Evolutionary conservation across 2,113 vertebrate species (phyloP), one percentile per base, ranked within the genome.

Genomic region (Epinephelus fuscoguttatus): DNA sequence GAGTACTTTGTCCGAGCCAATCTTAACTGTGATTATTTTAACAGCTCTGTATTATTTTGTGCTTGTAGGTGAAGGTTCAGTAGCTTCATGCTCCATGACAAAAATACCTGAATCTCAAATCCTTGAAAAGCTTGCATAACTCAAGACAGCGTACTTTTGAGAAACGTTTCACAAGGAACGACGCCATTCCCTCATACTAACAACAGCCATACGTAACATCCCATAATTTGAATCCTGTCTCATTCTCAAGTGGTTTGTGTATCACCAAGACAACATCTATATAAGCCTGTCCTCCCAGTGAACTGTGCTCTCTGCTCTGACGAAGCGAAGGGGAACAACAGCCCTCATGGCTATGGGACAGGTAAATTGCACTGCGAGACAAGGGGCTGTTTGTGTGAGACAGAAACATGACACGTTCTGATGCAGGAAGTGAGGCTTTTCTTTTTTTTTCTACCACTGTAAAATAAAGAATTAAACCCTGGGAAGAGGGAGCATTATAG

Each of bases 221-320:
- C 91, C 87, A 88, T 83, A 70, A 78, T 78, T 62, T 81, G 30
- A 74, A 66, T 57, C 75, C 23, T 9, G 49, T 72, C 73, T 81
- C 64, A 63, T 68, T 84, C 23, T 74, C 72, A 77, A 78, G 84
- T 47, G 79, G 80, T 92, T 45, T 88, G 91, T 93, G 91, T 67
- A 85, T 95, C 85, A 83, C 86, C 84, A 71, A 76, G 92, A 94
- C 55, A 93, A 92, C 88, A 94, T 94, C 88, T 94, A 95, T 87
- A 84, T 90, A 95, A 93, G 88, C 60, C 78, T 94, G 94, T 95
- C 95, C 96, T 94, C 78, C 60, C 76, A 53, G 75, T 95, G 95
- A 97, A 96, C 95, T 61, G 75, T 89, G 87, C 57, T 82, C 90
- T 82, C 89, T 80, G 57, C 91, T 92, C 86, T 88, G 82, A 93